Conservation (phyloP, 2,113 vertebrate species). For the Tursiops truncatus region DNA sequence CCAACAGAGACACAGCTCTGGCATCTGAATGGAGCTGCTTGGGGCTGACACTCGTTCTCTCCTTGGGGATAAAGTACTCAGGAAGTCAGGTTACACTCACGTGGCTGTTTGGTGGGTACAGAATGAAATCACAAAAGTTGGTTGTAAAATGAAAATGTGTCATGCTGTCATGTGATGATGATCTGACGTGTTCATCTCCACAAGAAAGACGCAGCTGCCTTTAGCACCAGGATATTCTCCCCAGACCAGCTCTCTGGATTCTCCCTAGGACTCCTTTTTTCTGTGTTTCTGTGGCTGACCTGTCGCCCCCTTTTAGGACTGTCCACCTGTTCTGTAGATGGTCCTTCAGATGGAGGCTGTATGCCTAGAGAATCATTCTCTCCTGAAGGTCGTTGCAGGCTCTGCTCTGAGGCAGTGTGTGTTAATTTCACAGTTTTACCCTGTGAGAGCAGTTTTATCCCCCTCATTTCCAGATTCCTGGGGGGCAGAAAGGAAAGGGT, state of each 20-base stretch:
- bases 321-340: background rate
- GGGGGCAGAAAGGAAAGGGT: background rate
- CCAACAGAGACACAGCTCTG: background rate
- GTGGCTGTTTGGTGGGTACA: background rate
- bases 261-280: background rate
- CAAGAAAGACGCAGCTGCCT: background rate
- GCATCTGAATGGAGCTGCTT: background rate
- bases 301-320: background rate
- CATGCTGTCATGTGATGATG: too few species aligned
- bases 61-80: background rate
- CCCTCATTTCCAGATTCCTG: background rate
- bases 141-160: background rate
- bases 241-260: background rate
- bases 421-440: background rate
- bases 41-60: background rate
- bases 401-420: background rate
- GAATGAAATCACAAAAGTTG: background rate
- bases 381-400: background rate
- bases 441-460: background rate
- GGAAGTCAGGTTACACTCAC: background rate
- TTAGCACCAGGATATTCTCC: background rate
- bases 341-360: background rate
- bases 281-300: background rate
- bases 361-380: background rate
- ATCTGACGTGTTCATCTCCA: background rate